phyloP scores from a whole-genome alignment of 2,113 vertebrate species.

The Mormoops blainvillei region DNA sequence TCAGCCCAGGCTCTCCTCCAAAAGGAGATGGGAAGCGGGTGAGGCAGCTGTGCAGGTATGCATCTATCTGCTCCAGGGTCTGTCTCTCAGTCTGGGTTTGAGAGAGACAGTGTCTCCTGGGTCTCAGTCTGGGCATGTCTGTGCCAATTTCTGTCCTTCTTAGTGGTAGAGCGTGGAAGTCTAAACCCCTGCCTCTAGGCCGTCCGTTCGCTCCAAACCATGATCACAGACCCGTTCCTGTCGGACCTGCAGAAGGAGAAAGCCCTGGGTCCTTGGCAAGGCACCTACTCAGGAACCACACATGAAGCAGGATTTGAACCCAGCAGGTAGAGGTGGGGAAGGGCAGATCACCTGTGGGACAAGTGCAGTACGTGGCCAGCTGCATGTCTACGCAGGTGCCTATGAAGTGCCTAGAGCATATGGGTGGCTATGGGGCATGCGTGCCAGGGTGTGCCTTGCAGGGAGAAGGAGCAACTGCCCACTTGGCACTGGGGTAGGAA shows the following conservation, averaged over 20 bases:
- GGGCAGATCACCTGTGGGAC: neutral
- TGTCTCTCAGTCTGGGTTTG: neutral
- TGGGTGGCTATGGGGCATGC: neutral
- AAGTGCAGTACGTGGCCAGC: neutral
- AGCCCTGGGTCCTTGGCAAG: neutral
- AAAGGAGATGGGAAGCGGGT: neutral
- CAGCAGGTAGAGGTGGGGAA: neutral
- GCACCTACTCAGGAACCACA: neutral
- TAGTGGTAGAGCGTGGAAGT: accelerated
- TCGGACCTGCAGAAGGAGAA: neutral
- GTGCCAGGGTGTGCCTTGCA: neutral
- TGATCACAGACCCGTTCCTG: neutral
- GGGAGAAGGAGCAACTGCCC: neutral
- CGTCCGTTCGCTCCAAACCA: neutral
- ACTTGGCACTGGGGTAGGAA: neutral
- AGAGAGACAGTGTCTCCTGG: neutral
- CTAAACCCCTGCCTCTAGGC: neutral
- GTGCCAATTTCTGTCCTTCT: neutral
- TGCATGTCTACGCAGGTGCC: neutral
- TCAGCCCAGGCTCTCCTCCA: neutral
- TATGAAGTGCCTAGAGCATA: neutral
- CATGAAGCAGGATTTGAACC: neutral
- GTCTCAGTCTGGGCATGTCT: neutral
- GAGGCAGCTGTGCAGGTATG: neutral
- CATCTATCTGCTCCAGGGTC: neutral